Evolutionary conservation across 2,888 invertebrate species (phyloP), one percentile per base, ranked within the genome.

Genomic region (Xanthorhoe designata): DNA sequence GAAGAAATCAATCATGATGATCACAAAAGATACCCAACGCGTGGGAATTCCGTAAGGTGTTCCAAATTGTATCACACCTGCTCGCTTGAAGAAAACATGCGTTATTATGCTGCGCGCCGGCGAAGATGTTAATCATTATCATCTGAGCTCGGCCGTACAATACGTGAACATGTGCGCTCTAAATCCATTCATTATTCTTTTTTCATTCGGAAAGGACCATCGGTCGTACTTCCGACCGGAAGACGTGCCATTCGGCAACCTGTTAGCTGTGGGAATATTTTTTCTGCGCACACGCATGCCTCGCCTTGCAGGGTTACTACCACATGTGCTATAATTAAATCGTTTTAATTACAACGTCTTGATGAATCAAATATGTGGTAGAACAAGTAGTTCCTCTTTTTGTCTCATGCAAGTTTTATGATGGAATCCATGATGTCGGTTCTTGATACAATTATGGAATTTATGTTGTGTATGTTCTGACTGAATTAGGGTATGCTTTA

Each of bases 141-240:
- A 75, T 74, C 73, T 70, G 66, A 78, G 69, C 49, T 66, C 67
- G 52, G 70, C 73, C 69, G 66, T 71, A 79, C 77, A 80, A 80
- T 79, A 68, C 74, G 73, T 75, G 81, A 83, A 84, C 91, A 91
- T 90, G 87, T 89, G 89, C 82, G 84, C 81, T 84, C 78, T 76
- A 80, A 77, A 83, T 85, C 83, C 85, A 87, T 88, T 87, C 82
- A 86, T 79, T 77, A 69, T 75, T 78, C 82, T 85, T 86, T 84
- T 82, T 83, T 81, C 82, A 79, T 81, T 77, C 76, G 75, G 78
- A 84, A 87, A 87, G 86, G 88, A 89, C 90, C 88, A 89, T 86
- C 87, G 85, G 88, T 86, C 84, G 80, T 82, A 92, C 92, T 93
- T 93, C 92, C 92, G 90, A 88, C 91, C 90, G 92, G 92, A 92